Conservation (phyloP, 2,797 vertebrate species). For the Amblyopsis hoosieri region DNA sequence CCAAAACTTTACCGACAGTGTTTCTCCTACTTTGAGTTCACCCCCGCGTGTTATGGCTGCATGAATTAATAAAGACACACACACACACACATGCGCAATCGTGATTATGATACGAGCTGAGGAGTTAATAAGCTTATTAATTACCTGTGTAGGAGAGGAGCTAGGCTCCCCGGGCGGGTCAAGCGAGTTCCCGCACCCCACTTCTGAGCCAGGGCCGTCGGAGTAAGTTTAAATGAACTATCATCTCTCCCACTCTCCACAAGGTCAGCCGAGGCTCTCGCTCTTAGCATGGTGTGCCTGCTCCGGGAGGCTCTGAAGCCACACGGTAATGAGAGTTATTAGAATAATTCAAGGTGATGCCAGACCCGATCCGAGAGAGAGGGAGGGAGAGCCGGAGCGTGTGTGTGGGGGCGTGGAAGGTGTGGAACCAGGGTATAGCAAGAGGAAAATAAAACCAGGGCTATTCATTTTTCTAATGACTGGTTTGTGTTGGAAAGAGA, state of each 20-base stretch:
- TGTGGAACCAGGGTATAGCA: background rate
- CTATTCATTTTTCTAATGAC: too few relatives aligned
- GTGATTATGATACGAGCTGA: slow-evolving; percentile 60
- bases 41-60: slow-evolving; percentile 29
- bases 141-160: slow-evolving; percentile 68
- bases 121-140: slow-evolving; percentile 74
- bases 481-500: slow-evolving; percentile 6
- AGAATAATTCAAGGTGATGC: slow-evolving; percentile 56
- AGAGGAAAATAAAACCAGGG: background rate
- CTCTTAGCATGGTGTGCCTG: slow-evolving; percentile 31
- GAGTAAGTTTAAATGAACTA: slow-evolving; percentile 50
- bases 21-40: background rate
- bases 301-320: slow-evolving; percentile 41
- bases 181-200: slow-evolving; percentile 22
- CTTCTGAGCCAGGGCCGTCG: slow-evolving; percentile 20
- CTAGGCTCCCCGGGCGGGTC: slow-evolving; percentile 40
- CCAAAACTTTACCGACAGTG: slow-evolving; percentile 16
- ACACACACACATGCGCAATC: slow-evolving; percentile 37
- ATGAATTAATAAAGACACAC: slow-evolving; percentile 49
- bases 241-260: slow-evolving; percentile 40
- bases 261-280: slow-evolving; percentile 42
- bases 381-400: slow-evolving; percentile 13
- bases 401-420: background rate
- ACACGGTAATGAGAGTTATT: slow-evolving; percentile 55
- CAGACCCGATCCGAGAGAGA: slow-evolving; percentile 22